Conservation (phyloP, 2,888 invertebrate genomes). For the Aleiodes testaceus region DNA sequence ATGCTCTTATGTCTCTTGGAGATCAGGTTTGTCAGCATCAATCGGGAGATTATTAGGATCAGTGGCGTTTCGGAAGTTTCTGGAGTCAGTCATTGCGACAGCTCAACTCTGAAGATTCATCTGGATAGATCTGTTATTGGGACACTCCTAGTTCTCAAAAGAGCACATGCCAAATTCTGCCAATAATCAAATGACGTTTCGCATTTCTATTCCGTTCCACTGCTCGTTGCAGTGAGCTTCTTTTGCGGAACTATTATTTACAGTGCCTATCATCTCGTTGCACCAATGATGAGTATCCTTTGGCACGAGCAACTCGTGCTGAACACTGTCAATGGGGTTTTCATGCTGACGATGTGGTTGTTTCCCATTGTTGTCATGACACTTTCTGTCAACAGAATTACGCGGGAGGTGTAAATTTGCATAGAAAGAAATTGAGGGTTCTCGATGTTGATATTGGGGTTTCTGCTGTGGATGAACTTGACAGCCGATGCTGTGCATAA, state of each 20-base stretch:
- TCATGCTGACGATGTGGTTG: slow-evolving; percentile 11
- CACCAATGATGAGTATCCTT: not conserved
- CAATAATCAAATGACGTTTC: slow-evolving; percentile 49
- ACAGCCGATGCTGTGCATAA: slow-evolving; percentile 17
- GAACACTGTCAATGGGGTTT: not conserved
- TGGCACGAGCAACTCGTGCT: not conserved
- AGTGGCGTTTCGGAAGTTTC: not conserved
- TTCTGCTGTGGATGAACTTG: not conserved
- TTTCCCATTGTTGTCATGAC: slow-evolving; percentile 2
- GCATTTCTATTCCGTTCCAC: slow-evolving; percentile 50
- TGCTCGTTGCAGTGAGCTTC: slow-evolving; percentile 36
- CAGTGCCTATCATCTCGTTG: slow-evolving; percentile 44
- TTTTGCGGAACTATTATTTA: slow-evolving; percentile 46
- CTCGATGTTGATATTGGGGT: not conserved
- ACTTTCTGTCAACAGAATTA: not conserved
- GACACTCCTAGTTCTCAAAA: slow-evolving; percentile 24
- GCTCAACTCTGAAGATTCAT: not conserved
- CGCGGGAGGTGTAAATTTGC: not conserved
- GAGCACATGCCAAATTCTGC: slow-evolving; percentile 47
- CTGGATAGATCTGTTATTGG: not conserved
- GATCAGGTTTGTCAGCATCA: not conserved
- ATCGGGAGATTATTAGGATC: not conserved
- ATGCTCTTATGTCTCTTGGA: slow-evolving; percentile 13
- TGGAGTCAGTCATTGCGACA: not conserved
- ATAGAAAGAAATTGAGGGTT: not conserved